These are phyloP conservation scores for Lasioglossum villosulum DNA, from an alignment of 2,888 invertebrate species.

Conservation along the genomic window DNA sequence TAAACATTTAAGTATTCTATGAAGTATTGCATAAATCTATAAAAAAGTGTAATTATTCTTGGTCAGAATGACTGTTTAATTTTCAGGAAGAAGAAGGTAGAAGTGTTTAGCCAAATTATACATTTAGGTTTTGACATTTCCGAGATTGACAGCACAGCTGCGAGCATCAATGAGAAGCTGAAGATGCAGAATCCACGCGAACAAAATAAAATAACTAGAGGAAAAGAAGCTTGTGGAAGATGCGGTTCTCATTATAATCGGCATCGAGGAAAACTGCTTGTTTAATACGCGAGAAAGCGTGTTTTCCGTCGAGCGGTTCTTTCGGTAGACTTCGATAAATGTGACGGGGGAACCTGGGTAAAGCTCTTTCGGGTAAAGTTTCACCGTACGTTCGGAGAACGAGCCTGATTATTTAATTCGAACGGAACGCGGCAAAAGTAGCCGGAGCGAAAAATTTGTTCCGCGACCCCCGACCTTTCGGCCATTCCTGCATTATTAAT, in stretches of 20 bases:
- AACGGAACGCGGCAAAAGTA: conserved; percentile 20
- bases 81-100: no score
- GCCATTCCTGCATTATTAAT: conserved; percentile 63
- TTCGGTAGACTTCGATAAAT: background rate
- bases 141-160: no score
- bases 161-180: no score
- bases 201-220: background rate
- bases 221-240: background rate
- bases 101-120: no score
- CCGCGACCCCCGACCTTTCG: conserved; percentile 34
- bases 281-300: conserved; percentile 1
- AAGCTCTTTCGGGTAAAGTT: background rate
- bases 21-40: no score
- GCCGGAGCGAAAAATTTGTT: conserved; percentile 23
- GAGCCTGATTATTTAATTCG: conserved; percentile 50
- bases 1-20: no score
- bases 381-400: background rate
- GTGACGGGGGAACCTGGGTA: conserved; percentile 10
- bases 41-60: no score
- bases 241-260: background rate
- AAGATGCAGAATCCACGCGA: no score
- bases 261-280: background rate
- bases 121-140: no score
- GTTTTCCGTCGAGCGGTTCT: background rate
- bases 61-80: no score